phyloP scores from a whole-genome alignment of 2,888 invertebrate genomes.

The Meandrusa payeni region DNA sequence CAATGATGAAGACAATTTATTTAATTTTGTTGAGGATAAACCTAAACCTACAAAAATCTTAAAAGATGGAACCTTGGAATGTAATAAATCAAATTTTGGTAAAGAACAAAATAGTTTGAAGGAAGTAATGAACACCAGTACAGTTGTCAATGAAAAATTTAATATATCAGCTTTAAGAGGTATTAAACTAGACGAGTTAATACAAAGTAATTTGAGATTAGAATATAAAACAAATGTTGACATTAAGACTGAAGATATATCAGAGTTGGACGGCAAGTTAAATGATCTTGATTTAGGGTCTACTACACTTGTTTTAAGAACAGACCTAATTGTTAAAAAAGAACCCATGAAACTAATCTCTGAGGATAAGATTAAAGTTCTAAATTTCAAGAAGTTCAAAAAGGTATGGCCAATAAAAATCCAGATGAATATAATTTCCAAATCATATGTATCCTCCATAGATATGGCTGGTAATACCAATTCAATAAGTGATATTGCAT shows the following conservation, averaged over 20 bases:
- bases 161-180: constrained; percentile 56
- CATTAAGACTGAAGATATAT: constrained; percentile 51
- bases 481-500: constrained; percentile 8
- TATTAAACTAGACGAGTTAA: constrained; percentile 57
- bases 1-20: constrained; percentile 58
- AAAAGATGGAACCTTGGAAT: constrained; percentile 26
- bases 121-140: constrained; percentile 30
- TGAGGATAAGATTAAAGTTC: constrained; percentile 37
- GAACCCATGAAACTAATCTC: constrained; percentile 43
- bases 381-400: constrained; percentile 71
- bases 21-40: constrained; percentile 60
- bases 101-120: constrained; percentile 23
- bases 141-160: constrained; percentile 29
- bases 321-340: constrained; percentile 60
- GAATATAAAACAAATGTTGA: constrained; percentile 38
- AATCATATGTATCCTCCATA: constrained; percentile 11
- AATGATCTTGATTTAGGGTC: constrained; percentile 56
- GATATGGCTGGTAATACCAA: background rate
- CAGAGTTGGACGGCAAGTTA: constrained; percentile 57
- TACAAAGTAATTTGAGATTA: constrained; percentile 27
- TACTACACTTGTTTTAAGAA: constrained; percentile 53
- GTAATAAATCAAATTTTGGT: constrained; percentile 17
- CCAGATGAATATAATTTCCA: constrained; percentile 50
- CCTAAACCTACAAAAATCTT: constrained; percentile 20
- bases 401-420: constrained; percentile 70